A percentile compares a stretch with the other conserved stretches of the same genome.
Conservation (phyloP, 1,140 invertebrate genomes). For the Gryon sp. region DNA sequence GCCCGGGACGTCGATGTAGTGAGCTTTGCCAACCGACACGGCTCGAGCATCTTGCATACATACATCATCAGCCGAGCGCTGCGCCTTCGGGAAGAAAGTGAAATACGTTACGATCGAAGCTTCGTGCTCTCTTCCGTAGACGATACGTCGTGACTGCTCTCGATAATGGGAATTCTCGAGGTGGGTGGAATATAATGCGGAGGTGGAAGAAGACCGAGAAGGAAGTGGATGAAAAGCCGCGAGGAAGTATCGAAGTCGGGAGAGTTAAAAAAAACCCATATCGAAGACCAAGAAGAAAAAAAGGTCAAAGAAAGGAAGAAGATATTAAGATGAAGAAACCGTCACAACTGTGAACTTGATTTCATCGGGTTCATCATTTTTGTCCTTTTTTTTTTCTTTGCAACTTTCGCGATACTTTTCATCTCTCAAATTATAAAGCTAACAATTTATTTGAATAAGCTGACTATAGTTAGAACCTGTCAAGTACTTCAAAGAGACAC, state of each 20-base stretch:
- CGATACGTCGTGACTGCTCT: slow-evolving; percentile 75
- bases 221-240: slow-evolving; percentile 53
- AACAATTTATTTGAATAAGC: slow-evolving; percentile 55
- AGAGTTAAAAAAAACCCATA: slow-evolving; percentile 21
- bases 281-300: too few relatives aligned
- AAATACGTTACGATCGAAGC: slow-evolving; percentile 73
- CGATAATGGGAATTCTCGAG: slow-evolving; percentile 74
- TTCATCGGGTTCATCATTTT: slow-evolving; percentile 6
- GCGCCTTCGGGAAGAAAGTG: slow-evolving; percentile 74
- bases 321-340: slow-evolving; percentile 23
- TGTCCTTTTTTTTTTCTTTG: too few relatives aligned
- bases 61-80: slow-evolving; percentile 64
- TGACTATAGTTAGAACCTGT: slow-evolving; percentile 51
- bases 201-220: slow-evolving; percentile 54
- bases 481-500: slow-evolving; percentile 38
- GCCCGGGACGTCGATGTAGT: slow-evolving; percentile 32
- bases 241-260: slow-evolving; percentile 42
- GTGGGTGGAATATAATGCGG: slow-evolving; percentile 72
- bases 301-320: slow-evolving; percentile 12
- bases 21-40: slow-evolving; percentile 48
- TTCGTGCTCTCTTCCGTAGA: slow-evolving; percentile 69
- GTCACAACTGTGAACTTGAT: slow-evolving; percentile 5
- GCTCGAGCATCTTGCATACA: slow-evolving; percentile 57
- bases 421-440: slow-evolving; percentile 63
- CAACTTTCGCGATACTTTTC: too few relatives aligned